Percentiles rank a stretch among this genome's conserved stretches.
phyloP scores from a whole-genome alignment of 2,797 vertebrate species.

The Spinus olivaceus region DNA sequence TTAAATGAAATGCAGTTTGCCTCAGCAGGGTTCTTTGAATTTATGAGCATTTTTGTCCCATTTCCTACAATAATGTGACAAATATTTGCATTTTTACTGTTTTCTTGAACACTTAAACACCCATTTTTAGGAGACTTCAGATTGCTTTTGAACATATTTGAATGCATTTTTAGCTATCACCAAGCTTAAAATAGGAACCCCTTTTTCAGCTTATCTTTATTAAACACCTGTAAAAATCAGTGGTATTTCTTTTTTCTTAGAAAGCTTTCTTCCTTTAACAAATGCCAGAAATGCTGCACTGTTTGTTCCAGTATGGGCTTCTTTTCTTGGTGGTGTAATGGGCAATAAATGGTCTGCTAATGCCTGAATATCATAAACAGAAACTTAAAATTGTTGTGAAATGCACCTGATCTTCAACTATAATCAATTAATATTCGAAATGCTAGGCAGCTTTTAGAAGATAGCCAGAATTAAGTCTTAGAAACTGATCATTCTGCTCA shows the following conservation, averaged over 20 bases:
- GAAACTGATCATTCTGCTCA: conserved; percentile 18
- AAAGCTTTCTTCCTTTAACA: conserved; percentile 75
- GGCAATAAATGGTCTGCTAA: conserved; percentile 38
- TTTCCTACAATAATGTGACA: conserved; percentile 67
- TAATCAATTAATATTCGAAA: background rate
- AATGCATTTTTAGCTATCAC: conserved; percentile 78
- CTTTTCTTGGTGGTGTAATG: conserved; percentile 52
- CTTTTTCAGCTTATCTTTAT: conserved; percentile 81
- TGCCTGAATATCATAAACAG: conserved; percentile 44
- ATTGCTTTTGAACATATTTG: conserved; percentile 78
- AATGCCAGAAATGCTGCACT: conserved; percentile 70
- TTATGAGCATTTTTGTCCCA: conserved; percentile 66
- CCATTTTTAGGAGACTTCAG: conserved; percentile 73
- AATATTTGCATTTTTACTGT: conserved; percentile 80
- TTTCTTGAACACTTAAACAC: conserved; percentile 75
- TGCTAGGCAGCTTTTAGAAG: background rate
- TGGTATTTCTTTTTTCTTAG: conserved; percentile 71
- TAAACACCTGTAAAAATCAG: conserved; percentile 83
- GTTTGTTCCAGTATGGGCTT: conserved; percentile 58
- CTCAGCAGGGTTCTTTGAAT: conserved; percentile 63
- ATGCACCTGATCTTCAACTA: conserved; percentile 35
- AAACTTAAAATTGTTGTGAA: conserved; percentile 29
- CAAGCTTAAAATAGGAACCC: conserved; percentile 74
- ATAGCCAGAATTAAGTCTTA: conserved; percentile 42
- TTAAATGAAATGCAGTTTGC: conserved; percentile 59